phyloP scores from a whole-genome alignment of 2,113 vertebrate genomes.

The Scalopus aquaticus region DNA sequence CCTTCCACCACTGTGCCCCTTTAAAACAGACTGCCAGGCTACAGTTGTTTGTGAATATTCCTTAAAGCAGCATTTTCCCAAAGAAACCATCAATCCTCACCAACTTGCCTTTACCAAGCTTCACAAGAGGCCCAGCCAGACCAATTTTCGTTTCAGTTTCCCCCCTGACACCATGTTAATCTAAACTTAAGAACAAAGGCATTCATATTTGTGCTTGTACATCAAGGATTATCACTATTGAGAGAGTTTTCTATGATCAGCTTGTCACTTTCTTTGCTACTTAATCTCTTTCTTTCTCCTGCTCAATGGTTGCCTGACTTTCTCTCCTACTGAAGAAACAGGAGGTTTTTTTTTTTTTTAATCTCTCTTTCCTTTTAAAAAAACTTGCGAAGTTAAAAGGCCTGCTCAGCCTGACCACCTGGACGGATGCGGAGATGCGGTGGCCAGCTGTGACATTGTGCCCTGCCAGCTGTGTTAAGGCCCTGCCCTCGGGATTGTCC shows the following conservation, averaged over 20 bases:
- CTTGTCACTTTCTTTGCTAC: conserved; percentile 92
- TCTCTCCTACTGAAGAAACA: conserved; percentile 87
- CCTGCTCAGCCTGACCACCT: conserved; percentile 91
- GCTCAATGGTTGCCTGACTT: conserved; percentile 88
- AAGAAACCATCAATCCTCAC: conserved; percentile 2
- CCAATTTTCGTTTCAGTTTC: conserved; percentile 54
- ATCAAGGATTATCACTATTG: conserved; percentile 92
- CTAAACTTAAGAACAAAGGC: conserved; percentile 92
- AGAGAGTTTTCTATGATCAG: conserved; percentile 90
- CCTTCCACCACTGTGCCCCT: neutral
- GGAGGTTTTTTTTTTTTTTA: neutral
- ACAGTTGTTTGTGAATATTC: fast-evolving
- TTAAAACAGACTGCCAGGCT: neutral
- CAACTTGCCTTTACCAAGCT: neutral
- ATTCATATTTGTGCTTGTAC: conserved; percentile 91
- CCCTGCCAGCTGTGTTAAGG: conserved; percentile 89
- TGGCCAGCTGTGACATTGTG: conserved; percentile 95
- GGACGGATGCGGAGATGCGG: conserved; percentile 87
- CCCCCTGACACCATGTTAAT: conserved; percentile 82
- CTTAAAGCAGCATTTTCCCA: conserved; percentile 32
- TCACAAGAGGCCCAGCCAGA: neutral
- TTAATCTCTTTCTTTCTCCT: conserved; percentile 94
- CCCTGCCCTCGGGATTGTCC: conserved; percentile 89
- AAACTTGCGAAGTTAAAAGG: conserved; percentile 93
- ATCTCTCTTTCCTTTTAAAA: conserved; percentile 86